phyloP scores from a whole-genome alignment of 2,888 invertebrate species.

The Heteromurus nitidus region DNA sequence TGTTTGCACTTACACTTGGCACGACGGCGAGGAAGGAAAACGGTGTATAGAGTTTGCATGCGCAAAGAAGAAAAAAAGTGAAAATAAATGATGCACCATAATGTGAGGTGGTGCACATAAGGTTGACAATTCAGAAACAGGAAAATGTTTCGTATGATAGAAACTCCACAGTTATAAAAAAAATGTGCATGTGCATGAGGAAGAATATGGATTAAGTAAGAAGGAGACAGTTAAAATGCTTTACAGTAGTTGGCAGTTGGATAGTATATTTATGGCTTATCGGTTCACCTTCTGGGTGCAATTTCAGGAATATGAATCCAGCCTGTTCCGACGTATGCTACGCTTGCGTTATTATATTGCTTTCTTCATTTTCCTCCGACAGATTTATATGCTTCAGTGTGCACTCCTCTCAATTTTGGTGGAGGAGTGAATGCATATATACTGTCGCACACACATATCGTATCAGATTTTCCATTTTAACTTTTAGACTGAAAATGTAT shows the following conservation, averaged over 20 bases:
- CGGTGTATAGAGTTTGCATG: not conserved
- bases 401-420: too few species aligned
- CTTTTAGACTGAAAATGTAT: not conserved
- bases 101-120: too few species aligned
- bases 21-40: not conserved
- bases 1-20: not conserved
- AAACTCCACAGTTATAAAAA: too few species aligned
- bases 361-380: conserved; percentile 15
- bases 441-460: too few species aligned
- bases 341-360: conserved; percentile 2
- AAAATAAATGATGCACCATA: conserved; percentile 17
- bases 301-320: not conserved
- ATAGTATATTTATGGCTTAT: too few species aligned
- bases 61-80: conserved; percentile 3
- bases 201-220: too few species aligned
- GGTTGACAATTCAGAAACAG: conserved; percentile 2
- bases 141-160: too few species aligned
- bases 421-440: too few species aligned
- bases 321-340: not conserved
- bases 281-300: conserved; percentile 15
- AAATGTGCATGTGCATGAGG: too few species aligned
- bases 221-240: too few species aligned
- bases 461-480: too few species aligned
- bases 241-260: too few species aligned
- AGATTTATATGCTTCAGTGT: conserved; percentile 8